Percentiles rank a stretch among this genome's conserved stretches.
These are phyloP conservation scores for Ranitomeya imitator DNA, from an alignment of 2,113 vertebrate genomes.

Conservation along the genomic window DNA sequence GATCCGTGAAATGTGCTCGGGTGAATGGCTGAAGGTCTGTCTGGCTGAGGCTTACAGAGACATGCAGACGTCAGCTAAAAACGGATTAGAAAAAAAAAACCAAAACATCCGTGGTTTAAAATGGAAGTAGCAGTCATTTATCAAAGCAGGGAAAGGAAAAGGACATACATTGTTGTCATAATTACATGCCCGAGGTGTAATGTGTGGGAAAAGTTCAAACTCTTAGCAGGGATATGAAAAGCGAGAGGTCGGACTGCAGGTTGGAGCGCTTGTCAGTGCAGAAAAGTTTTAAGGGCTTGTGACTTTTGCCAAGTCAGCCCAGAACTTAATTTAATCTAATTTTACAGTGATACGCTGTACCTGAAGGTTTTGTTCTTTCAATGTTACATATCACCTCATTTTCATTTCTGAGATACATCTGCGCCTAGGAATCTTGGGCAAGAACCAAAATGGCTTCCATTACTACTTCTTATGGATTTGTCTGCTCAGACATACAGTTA, in stretches of 20 bases:
- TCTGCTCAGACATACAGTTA: neutral
- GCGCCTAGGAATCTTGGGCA: neutral
- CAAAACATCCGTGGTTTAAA: constrained; percentile 50
- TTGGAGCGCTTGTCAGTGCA: neutral
- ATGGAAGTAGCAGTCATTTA: constrained; percentile 46
- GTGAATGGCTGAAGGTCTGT: constrained; percentile 36
- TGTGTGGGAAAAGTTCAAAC: constrained; percentile 23
- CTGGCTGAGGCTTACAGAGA: constrained; percentile 51
- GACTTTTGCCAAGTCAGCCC: neutral
- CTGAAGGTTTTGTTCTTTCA: neutral
- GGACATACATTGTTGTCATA: constrained; percentile 45
- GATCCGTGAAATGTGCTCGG: constrained; percentile 41
- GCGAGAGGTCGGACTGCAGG: neutral
- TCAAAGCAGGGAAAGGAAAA: constrained; percentile 26
- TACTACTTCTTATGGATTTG: too few relatives aligned
- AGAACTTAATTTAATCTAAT: neutral
- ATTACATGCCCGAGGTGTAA: constrained; percentile 34
- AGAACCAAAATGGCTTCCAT: neutral
- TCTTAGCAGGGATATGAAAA: neutral
- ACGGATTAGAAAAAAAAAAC: constrained; percentile 47
- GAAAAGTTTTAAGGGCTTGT: neutral
- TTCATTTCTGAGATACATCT: neutral
- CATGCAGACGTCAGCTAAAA: constrained; percentile 58
- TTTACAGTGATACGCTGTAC: neutral
- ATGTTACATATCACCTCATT: neutral